Evolutionary conservation across 2,797 vertebrate genomes (phyloP).

Genomic region (Malurus splendens): DNA sequence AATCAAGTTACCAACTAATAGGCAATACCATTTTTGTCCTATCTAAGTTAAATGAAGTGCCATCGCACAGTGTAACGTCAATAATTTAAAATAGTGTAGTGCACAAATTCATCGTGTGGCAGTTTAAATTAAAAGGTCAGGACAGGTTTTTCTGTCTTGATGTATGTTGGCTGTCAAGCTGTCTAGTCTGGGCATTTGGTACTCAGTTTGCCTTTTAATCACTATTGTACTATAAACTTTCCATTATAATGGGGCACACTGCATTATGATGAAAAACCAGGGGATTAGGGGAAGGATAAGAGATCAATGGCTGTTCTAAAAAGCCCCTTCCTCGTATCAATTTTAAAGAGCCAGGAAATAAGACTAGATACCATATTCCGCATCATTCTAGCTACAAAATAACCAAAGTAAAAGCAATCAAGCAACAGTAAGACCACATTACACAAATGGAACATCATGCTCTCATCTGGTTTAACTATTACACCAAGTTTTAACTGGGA

Average conservation of each 20-base stretch:
- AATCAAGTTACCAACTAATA: conserved; percentile 75
- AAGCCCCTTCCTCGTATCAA: conserved; percentile 54
- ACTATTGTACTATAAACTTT: conserved; percentile 35
- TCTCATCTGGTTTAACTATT: conserved; percentile 75
- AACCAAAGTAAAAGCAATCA: conserved; percentile 76
- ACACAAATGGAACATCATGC: conserved; percentile 80
- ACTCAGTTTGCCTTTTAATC: conserved; percentile 37
- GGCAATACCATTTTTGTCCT: conserved; percentile 69
- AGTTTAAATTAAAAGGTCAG: conserved; percentile 63
- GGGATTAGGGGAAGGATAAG: conserved; percentile 21
- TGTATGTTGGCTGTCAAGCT: conserved; percentile 49
- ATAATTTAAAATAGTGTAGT: conserved; percentile 75
- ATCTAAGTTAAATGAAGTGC: conserved; percentile 73
- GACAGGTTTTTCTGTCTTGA: not conserved
- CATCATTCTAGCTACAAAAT: conserved; percentile 75
- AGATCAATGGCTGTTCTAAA: conserved; percentile 54
- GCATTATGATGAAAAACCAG: conserved; percentile 43
- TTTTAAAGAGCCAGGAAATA: conserved; percentile 55
- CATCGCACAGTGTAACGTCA: conserved; percentile 68
- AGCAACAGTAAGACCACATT: conserved; percentile 78
- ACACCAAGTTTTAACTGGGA: conserved; percentile 75
- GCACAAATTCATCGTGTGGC: conserved; percentile 68
- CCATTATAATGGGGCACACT: conserved; percentile 36
- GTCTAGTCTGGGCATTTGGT: conserved; percentile 41
- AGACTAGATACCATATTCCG: conserved; percentile 57